A percentile compares a stretch with the other conserved stretches of the same genome.
Conservation (phyloP, 2,797 vertebrate genomes). For the Darevskia mixta region DNA sequence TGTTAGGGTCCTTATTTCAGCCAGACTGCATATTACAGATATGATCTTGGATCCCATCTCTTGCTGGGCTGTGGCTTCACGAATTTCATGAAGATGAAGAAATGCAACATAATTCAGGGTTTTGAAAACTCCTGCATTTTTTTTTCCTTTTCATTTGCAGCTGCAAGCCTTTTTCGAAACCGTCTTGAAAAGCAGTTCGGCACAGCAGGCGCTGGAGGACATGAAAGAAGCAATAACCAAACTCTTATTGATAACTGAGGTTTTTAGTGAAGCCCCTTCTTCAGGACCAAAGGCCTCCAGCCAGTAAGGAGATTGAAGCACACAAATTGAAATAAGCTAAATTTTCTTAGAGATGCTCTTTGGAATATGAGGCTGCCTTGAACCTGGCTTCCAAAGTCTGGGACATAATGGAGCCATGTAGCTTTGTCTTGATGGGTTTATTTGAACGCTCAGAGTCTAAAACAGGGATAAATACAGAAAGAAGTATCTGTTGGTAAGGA, state of each 20-base stretch:
- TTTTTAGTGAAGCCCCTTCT: slow-evolving; percentile 73
- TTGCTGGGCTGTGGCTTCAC: background rate
- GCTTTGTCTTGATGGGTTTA: background rate
- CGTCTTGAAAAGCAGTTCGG: slow-evolving; percentile 79
- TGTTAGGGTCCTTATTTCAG: background rate
- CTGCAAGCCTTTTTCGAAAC: slow-evolving; percentile 86
- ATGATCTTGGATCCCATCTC: background rate
- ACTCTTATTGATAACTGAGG: slow-evolving; percentile 82
- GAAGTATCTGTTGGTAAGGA: background rate
- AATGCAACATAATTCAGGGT: background rate
- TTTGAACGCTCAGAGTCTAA: background rate
- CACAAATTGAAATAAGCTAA: background rate
- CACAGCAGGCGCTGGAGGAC: slow-evolving; percentile 82
- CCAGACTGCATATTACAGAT: background rate
- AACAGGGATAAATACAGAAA: background rate
- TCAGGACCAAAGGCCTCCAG: slow-evolving; percentile 69
- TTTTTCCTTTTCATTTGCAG: slow-evolving; percentile 75
- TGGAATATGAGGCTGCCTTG: background rate
- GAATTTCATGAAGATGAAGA: slow-evolving; percentile 33
- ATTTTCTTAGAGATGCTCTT: slow-evolving; percentile 16
- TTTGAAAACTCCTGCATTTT: slow-evolving; percentile 17
- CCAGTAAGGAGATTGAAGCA: slow-evolving; percentile 71
- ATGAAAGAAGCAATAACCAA: slow-evolving; percentile 86
- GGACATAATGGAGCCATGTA: too few species aligned
- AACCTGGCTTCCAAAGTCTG: background rate